Evolutionary conservation across 2,888 invertebrate species (phyloP).

Genomic region (Heteromurus nitidus): DNA sequence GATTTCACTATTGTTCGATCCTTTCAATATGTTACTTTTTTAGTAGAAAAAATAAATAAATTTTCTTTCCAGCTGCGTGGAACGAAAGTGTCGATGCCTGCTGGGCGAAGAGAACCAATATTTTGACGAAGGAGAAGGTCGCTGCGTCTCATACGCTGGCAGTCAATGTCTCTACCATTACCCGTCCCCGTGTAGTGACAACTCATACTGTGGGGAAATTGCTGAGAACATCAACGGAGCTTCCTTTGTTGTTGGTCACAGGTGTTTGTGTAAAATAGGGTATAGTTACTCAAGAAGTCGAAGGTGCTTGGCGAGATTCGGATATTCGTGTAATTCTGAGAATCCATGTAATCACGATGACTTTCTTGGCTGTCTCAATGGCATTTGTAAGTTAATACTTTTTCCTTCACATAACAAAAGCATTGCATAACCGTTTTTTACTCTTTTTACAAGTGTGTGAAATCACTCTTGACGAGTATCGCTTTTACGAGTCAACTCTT

Average conservation of each 20-base stretch:
- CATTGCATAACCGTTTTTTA: too few relatives aligned
- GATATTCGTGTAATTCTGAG: constrained; percentile 35
- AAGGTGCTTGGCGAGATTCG: constrained; percentile 45
- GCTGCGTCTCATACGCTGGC: constrained; percentile 63
- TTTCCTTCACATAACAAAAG: too few relatives aligned
- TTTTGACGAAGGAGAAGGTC: constrained; percentile 40
- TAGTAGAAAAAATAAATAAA: background rate
- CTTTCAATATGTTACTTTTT: background rate
- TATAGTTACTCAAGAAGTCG: constrained; percentile 46
- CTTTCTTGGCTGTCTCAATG: constrained; percentile 60
- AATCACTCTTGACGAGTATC: too few relatives aligned
- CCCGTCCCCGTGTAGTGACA: constrained; percentile 42
- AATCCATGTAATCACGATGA: constrained; percentile 65
- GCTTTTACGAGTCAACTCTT: background rate
- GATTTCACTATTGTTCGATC: background rate
- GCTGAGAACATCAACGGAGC: constrained; percentile 66
- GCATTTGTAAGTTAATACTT: constrained; percentile 63
- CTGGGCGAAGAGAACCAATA: constrained; percentile 68
- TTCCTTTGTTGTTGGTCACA: constrained; percentile 66
- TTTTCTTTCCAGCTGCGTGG: constrained; percentile 55
- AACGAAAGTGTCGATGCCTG: constrained; percentile 62
- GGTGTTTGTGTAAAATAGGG: constrained; percentile 57
- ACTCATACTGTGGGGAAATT: constrained; percentile 64
- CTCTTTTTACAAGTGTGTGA: too few relatives aligned
- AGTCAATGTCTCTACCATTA: constrained; percentile 54